Conservation (phyloP, 2,888 invertebrate species). For the Stictocephala bisonia region DNA sequence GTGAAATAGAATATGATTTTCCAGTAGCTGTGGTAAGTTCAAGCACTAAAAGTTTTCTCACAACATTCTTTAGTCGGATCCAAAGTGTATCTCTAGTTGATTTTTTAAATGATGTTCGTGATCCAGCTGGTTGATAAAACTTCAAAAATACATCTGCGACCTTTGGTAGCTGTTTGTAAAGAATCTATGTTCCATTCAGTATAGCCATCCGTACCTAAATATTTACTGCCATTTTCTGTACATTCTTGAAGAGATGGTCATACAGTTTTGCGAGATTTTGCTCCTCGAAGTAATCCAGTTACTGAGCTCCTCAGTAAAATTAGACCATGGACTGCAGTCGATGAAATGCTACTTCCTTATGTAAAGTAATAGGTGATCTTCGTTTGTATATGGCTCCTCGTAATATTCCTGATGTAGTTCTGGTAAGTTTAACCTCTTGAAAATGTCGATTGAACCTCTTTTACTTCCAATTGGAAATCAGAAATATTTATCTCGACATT, state of each 20-base stretch:
- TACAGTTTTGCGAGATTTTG: background rate
- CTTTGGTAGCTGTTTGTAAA: background rate
- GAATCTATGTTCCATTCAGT: background rate
- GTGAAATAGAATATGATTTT: too few relatives aligned
- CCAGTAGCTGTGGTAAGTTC: too few relatives aligned
- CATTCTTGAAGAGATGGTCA: background rate
- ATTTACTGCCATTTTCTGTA: background rate
- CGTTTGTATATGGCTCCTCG: background rate
- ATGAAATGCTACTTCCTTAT: background rate
- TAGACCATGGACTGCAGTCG: background rate
- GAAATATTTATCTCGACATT: background rate
- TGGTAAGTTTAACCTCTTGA: background rate
- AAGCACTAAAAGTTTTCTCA: too few relatives aligned
- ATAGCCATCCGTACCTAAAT: background rate
- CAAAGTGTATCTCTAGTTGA: too few relatives aligned
- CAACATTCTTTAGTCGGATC: too few relatives aligned
- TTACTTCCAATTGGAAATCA: background rate
- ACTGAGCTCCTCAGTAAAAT: background rate
- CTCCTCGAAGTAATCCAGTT: background rate
- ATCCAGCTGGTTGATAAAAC: too few relatives aligned
- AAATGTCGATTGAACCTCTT: background rate
- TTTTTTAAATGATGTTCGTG: too few relatives aligned
- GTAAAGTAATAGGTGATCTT: background rate
- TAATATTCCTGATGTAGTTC: background rate
- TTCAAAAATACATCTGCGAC: too few relatives aligned